Percentiles rank a stretch among this genome's conserved stretches.
These are phyloP conservation scores for Aythya baeri DNA, from an alignment of 2,113 vertebrate species.

Conservation along the genomic window DNA sequence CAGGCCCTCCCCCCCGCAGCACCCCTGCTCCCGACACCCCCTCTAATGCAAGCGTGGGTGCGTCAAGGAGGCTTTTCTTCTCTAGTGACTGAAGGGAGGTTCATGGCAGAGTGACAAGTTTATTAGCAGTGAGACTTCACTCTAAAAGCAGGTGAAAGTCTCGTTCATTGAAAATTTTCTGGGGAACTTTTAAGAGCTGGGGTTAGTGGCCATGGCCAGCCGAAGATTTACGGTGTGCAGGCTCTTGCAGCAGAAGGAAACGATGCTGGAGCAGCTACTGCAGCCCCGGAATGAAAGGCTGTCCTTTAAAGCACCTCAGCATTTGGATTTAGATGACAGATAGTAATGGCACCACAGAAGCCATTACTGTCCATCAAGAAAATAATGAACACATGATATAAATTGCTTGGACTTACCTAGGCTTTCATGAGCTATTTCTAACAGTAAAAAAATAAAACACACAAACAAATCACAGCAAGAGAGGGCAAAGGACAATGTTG, in stretches of 20 bases:
- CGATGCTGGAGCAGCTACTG: background rate
- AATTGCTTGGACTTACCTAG: background rate
- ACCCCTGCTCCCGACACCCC: background rate
- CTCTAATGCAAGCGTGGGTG: background rate
- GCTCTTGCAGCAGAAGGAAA: background rate
- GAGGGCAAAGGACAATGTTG: background rate
- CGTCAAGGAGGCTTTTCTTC: background rate
- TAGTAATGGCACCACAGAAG: constrained; percentile 1
- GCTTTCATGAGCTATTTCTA: background rate
- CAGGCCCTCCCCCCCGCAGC: rapidly evolving
- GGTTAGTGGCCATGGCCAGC: background rate
- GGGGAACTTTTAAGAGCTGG: background rate
- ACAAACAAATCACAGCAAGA: background rate
- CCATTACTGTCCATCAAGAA: constrained; percentile 51
- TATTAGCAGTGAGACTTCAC: background rate
- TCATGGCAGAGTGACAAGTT: background rate
- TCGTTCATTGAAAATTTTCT: background rate
- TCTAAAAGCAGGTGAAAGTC: background rate
- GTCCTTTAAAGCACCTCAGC: constrained; percentile 37
- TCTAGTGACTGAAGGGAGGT: background rate
- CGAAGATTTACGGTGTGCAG: rapidly evolving
- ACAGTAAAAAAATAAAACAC: background rate
- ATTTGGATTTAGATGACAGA: constrained; percentile 7
- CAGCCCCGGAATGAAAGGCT: background rate
- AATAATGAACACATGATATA: background rate